Base-by-base conservation (phyloP, 1,140 invertebrate genomes). In the Notospermus geniculatus region DNA sequence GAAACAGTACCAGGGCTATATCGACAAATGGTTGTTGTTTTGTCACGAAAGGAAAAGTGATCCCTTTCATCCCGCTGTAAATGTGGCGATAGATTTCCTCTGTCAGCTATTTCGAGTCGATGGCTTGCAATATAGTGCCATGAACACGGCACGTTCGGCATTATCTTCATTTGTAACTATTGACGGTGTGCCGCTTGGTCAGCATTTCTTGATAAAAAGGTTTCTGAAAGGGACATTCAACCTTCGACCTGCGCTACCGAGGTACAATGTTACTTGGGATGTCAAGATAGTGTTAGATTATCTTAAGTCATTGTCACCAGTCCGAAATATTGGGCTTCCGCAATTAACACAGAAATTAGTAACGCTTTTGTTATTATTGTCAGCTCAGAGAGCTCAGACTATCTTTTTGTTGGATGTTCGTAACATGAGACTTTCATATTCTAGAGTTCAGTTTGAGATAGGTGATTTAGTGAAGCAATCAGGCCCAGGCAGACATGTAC, bases 321-420 rank as follows among this genome's bases (percentile, higher is more conserved):
- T n/a, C 9, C 5, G 36, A 57, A 27, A 27, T 4, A 5, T 50
- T 9, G n/a, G 25, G 4, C 5, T 50, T 5, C 4, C 4, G n/a
- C 25, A 5, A n/a, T n/a, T 50, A n/a, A 50, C 46, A 7, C n/a
- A 23, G 4, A 50, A 50, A n/a, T n/a, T 50, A 4, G n/a, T n/a
- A 7, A 50, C 46, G 4, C 25, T 50, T 9, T 50, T 50, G 19
- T 7, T 22, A 36, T 36, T 62, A 13, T 23, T 62, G 17, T 50
- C 56, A 29, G 64, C 29, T 17, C 60, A 58, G 32, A 25, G 60
- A 17, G 30, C 43, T 50, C 64, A 66, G 25, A 56, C 65, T 4
- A 17, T 66, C 1, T 54, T 63, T 57, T 53, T 63, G 22, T 32
- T 63, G 19, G 53, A 66, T 56, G 15, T 36, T 7, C 4, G 32